Evolutionary conservation across 2,113 vertebrate genomes (phyloP).

Genomic region (Silurus asotus): DNA sequence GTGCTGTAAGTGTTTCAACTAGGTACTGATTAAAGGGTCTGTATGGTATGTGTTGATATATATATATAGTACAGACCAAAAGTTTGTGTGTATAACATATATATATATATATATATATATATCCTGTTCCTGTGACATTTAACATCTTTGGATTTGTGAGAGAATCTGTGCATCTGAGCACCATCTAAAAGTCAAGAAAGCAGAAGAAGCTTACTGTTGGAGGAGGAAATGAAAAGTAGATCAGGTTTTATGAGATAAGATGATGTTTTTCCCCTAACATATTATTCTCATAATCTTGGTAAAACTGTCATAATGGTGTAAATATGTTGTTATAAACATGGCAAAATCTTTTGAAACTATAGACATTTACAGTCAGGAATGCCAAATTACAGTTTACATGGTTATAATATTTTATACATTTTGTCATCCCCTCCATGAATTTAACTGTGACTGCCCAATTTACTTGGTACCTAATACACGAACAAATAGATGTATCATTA

Average conservation of each 20-base stretch:
- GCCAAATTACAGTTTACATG: neutral
- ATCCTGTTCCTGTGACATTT: no score
- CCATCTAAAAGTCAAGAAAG: neutral
- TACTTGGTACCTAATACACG: neutral
- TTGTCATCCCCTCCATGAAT: neutral
- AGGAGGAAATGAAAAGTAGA: neutral
- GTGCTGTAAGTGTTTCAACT: no score
- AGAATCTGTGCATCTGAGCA: neutral
- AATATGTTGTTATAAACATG: neutral
- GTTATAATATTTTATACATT: neutral
- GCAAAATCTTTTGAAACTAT: neutral
- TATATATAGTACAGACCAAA: no score
- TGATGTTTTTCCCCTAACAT: neutral
- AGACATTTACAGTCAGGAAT: neutral
- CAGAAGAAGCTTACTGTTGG: neutral
- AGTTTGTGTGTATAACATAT: no score
- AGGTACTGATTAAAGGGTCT: no score
- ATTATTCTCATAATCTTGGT: neutral
- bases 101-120: no score
- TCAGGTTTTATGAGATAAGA: neutral
- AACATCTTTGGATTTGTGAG: neutral
- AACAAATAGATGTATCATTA: neutral
- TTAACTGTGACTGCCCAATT: neutral
- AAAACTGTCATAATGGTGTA: neutral
- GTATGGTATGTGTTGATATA: no score